Conservation (phyloP, 2,113 vertebrate genomes). For the Dolichallabes microphthalmus region DNA sequence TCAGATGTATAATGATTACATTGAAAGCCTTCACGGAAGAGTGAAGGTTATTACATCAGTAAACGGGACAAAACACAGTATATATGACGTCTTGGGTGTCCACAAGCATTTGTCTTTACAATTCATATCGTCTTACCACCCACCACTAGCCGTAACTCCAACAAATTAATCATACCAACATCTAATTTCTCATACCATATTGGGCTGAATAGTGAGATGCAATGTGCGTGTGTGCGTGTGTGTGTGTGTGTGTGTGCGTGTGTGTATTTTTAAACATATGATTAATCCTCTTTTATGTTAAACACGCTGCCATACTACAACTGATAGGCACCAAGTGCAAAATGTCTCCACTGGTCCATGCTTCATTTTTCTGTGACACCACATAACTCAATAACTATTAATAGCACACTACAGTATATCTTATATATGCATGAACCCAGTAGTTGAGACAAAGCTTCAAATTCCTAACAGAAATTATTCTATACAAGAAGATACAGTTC, state of each 20-base stretch:
- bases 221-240: too few relatives aligned
- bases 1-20: too few relatives aligned
- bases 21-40: not conserved
- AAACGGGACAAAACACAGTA: not conserved
- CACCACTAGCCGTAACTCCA: not conserved
- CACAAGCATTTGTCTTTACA: not conserved
- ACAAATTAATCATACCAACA: slow-evolving; percentile 54
- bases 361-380: not conserved
- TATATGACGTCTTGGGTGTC: not conserved
- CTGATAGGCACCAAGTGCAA: not conserved
- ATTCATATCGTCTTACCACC: not conserved
- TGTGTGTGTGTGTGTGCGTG: too few relatives aligned
- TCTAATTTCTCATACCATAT: slow-evolving; percentile 22
- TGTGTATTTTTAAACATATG: too few relatives aligned
- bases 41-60: not conserved
- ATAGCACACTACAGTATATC: slow-evolving; percentile 17
- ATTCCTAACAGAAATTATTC: not conserved
- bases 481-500: too few relatives aligned
- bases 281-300: too few relatives aligned
- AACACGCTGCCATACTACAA: not conserved
- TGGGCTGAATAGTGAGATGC: slow-evolving; percentile 16
- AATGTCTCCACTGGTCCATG: not conserved
- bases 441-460: not conserved
- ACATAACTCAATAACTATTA: not conserved
- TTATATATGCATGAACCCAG: slow-evolving; percentile 1